phyloP scores from a whole-genome alignment of 2,888 invertebrate species.

The Callinectes sapidus region DNA sequence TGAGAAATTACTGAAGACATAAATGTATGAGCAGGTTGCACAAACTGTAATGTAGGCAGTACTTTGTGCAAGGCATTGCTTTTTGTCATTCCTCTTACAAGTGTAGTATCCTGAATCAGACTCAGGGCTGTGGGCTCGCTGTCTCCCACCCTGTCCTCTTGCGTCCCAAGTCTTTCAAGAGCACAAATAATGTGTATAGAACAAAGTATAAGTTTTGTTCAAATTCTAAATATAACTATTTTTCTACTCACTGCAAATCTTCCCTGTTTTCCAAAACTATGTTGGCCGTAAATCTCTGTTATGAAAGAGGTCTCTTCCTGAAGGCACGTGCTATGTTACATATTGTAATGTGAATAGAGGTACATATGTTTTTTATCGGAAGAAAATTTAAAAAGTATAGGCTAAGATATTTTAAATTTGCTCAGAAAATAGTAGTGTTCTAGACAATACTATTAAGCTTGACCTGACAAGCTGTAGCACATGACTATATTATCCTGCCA shows the following conservation, averaged over 20 bases:
- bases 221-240: conserved; percentile 65
- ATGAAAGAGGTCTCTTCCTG: conserved; percentile 48
- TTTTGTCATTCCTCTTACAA: conserved; percentile 7
- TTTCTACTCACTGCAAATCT: conserved; percentile 65
- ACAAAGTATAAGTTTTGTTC: conserved; percentile 68
- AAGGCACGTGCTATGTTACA: conserved; percentile 51
- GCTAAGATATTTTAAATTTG: conserved; percentile 65
- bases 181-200: conserved; percentile 63
- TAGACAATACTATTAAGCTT: conserved; percentile 52
- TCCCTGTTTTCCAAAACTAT: conserved; percentile 59
- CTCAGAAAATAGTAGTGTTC: conserved; percentile 60
- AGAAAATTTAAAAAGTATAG: conserved; percentile 60
- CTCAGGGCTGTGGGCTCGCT: neutral
- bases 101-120: neutral
- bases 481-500: conserved; percentile 56
- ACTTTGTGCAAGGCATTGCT: neutral
- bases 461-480: conserved; percentile 51
- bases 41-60: neutral
- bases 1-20: conserved; percentile 26
- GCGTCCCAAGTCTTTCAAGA: conserved; percentile 65
- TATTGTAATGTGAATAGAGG: conserved; percentile 57
- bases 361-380: conserved; percentile 55
- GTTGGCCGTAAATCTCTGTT: conserved; percentile 55
- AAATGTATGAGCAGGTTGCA: neutral
- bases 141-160: conserved; percentile 58